Conservation (phyloP, 1,140 invertebrate species). For the Bombus turneri region DNA sequence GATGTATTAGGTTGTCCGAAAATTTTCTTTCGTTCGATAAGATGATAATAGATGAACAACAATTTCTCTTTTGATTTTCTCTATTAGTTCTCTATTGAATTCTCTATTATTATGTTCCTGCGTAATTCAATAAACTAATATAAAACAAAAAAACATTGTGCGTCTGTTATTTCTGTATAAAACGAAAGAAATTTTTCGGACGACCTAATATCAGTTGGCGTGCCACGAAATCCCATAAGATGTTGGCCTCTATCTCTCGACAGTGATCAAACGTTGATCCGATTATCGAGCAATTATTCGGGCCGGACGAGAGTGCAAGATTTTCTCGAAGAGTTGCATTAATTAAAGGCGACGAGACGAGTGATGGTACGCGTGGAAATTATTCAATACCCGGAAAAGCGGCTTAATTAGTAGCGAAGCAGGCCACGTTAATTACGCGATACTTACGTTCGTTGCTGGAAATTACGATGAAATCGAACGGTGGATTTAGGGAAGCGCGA, state of each 20-base stretch:
- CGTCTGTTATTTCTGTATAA: too few species aligned
- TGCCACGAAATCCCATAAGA: not conserved
- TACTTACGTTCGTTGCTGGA: conserved; percentile 35
- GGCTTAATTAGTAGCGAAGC: conserved; percentile 28
- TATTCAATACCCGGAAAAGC: conserved; percentile 38
- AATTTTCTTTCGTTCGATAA: too few species aligned
- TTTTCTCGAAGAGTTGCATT: conserved; percentile 10
- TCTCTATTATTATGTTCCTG: too few species aligned
- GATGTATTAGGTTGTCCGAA: too few species aligned
- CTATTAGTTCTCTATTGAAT: too few species aligned
- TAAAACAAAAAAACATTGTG: too few species aligned
- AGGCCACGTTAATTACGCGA: conserved; percentile 28
- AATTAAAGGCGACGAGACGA: conserved; percentile 11
- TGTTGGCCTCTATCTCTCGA: not conserved
- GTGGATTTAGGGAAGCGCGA: conserved; percentile 50
- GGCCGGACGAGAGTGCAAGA: not conserved
- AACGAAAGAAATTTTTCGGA: too few species aligned
- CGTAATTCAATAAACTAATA: too few species aligned
- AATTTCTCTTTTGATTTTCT: too few species aligned
- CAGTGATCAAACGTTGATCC: not conserved
- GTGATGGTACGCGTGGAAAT: not conserved
- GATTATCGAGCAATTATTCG: conserved; percentile 6
- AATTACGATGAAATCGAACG: conserved; percentile 56
- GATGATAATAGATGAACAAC: too few species aligned
- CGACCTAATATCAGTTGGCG: too few species aligned